A percentile compares a stretch with the other conserved stretches of the same genome.
These are phyloP conservation scores for Caenorhabditis uteleia DNA, from an alignment of 2,888 invertebrate genomes.

Conservation along the genomic window DNA sequence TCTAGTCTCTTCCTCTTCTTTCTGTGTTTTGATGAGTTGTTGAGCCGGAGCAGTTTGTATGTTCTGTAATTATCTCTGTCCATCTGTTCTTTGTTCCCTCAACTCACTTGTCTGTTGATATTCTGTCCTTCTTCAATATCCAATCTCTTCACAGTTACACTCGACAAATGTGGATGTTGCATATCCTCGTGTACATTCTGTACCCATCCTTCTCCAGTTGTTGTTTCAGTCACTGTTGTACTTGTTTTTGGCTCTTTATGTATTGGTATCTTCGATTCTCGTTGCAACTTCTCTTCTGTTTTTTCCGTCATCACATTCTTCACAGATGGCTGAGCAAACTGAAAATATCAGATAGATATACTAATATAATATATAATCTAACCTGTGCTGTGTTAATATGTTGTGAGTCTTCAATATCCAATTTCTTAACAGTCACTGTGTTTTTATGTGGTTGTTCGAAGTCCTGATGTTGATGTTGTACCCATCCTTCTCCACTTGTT, in stretches of 20 bases:
- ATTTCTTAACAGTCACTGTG: neutral
- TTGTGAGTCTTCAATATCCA: slow-evolving; percentile 7
- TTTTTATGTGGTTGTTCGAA: neutral
- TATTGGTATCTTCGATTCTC: too few relatives aligned
- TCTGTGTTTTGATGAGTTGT: too few relatives aligned
- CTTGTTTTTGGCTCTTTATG: neutral
- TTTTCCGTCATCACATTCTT: neutral
- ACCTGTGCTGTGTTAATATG: neutral
- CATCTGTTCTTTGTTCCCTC: neutral
- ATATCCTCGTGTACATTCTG: slow-evolving; percentile 34
- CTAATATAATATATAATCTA: slow-evolving; percentile 1
- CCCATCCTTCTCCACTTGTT: slow-evolving; percentile 24
- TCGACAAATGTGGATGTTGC: slow-evolving; percentile 22
- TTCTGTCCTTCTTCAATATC: slow-evolving; percentile 25
- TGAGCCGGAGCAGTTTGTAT: too few relatives aligned
- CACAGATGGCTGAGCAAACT: neutral
- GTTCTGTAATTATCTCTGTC: neutral
- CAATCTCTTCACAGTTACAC: slow-evolving; percentile 28
- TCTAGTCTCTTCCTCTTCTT: slow-evolving; percentile 23
- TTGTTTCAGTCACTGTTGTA: neutral
- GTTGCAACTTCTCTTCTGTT: neutral
- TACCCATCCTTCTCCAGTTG: slow-evolving; percentile 31
- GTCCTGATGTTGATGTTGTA: slow-evolving; percentile 12
- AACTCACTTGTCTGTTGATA: neutral
- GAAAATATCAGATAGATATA: slow-evolving; percentile 3